Evolutionary conservation across 2,113 vertebrate species (phyloP).

Genomic region (Notechis scutatus): DNA sequence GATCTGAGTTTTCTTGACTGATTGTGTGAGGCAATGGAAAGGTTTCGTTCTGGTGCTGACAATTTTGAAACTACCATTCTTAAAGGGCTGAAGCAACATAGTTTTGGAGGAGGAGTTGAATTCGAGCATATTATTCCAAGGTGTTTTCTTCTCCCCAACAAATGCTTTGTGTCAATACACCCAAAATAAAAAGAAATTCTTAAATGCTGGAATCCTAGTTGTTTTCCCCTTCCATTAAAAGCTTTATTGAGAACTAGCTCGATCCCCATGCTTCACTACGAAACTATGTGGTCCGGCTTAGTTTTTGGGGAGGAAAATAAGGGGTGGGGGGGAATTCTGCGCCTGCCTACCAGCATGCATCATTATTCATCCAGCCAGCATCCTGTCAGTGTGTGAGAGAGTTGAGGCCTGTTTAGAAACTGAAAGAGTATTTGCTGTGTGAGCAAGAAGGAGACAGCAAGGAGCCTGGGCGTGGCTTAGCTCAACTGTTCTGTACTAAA

Average conservation of each 20-base stretch:
- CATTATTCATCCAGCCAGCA: no score
- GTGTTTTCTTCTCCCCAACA: not conserved
- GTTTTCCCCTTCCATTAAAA: not conserved
- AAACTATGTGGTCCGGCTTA: no score
- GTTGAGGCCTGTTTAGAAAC: no score
- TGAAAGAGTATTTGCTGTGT: no score
- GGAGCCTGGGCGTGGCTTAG: no score
- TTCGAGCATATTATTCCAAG: not conserved
- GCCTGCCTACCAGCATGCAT: no score
- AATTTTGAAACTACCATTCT: not conserved
- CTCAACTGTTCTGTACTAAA: no score
- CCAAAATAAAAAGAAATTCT: constrained; percentile 6
- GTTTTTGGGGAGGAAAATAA: no score
- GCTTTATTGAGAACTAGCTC: not conserved
- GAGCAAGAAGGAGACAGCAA: no score
- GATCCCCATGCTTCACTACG: no score
- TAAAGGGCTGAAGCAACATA: not conserved
- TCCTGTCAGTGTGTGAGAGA: no score
- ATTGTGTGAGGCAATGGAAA: constrained; percentile 25
- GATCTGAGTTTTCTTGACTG: constrained; percentile 35
- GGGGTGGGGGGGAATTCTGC: no score
- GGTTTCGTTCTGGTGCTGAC: not conserved
- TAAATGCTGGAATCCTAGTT: not conserved
- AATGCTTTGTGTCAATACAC: constrained; percentile 21
- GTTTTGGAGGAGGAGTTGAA: not conserved